Evolutionary conservation across 2,797 vertebrate genomes (phyloP).

Genomic region (Enteromius treurensis): DNA sequence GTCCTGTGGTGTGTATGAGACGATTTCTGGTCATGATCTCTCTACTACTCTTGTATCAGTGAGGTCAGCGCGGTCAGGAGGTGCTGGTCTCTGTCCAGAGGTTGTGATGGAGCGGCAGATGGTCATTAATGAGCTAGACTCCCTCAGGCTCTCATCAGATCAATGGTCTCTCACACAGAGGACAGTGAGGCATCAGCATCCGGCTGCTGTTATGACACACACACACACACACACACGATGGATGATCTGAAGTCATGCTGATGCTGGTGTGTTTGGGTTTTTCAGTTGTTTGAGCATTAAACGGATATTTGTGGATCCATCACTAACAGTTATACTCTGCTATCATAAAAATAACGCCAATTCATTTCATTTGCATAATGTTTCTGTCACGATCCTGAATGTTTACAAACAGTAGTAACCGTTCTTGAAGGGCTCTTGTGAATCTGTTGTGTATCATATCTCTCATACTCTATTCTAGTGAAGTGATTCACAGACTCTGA

Average conservation of each 20-base stretch:
- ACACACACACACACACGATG: not conserved
- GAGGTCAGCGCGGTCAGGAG: not conserved
- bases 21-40: not conserved
- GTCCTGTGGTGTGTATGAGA: not conserved
- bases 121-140: slow-evolving; percentile 20
- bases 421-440: not conserved
- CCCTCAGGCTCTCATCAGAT: slow-evolving; percentile 32
- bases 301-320: not conserved
- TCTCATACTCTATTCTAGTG: too few species aligned
- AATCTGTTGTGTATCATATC: too few species aligned
- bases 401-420: not conserved
- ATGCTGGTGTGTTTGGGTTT: not conserved
- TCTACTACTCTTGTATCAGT: not conserved
- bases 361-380: not conserved
- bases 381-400: not conserved
- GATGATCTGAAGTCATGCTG: not conserved
- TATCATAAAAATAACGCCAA: not conserved
- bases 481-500: too few species aligned
- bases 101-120: slow-evolving; percentile 27
- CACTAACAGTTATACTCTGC: not conserved
- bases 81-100: not conserved
- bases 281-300: not conserved
- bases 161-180: slow-evolving; percentile 40
- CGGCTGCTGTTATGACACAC: not conserved
- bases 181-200: slow-evolving; percentile 10